Evolutionary conservation across 2,797 vertebrate species (phyloP).

Genomic region (Telmatherina bonti): DNA sequence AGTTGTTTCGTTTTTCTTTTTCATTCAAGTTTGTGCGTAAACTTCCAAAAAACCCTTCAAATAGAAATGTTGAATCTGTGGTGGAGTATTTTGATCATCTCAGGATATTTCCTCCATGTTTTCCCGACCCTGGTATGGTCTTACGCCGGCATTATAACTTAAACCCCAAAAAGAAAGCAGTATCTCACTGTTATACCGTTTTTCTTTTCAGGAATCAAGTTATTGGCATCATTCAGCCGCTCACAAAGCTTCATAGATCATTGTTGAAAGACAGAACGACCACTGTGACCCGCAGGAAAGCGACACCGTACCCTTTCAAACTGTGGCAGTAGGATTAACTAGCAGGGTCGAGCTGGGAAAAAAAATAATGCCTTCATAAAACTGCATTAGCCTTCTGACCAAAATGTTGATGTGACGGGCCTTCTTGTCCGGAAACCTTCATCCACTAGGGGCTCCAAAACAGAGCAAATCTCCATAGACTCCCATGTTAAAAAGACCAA

Average conservation of each 20-base stretch:
- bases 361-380: background rate
- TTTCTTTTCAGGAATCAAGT: background rate
- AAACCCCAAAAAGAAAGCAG: too few species aligned
- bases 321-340: background rate
- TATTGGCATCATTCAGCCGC: background rate
- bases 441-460: too few species aligned
- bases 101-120: background rate
- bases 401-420: conserved; percentile 1
- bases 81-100: background rate
- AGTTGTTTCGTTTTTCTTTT: too few species aligned
- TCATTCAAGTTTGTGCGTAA: too few species aligned
- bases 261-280: background rate
- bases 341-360: background rate
- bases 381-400: background rate
- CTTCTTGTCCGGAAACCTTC: too few species aligned
- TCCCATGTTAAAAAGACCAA: too few species aligned
- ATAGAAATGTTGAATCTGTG: too few species aligned
- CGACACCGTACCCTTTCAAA: background rate
- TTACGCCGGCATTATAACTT: too few species aligned
- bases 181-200: too few species aligned
- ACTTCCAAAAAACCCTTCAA: too few species aligned
- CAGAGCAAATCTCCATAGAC: too few species aligned
- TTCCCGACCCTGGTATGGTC: too few species aligned
- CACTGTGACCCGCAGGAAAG: background rate
- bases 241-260: background rate